Percentiles rank a stretch among this genome's conserved stretches.
Conservation (phyloP, 2,888 invertebrate genomes). For the Catocala fraxini region DNA sequence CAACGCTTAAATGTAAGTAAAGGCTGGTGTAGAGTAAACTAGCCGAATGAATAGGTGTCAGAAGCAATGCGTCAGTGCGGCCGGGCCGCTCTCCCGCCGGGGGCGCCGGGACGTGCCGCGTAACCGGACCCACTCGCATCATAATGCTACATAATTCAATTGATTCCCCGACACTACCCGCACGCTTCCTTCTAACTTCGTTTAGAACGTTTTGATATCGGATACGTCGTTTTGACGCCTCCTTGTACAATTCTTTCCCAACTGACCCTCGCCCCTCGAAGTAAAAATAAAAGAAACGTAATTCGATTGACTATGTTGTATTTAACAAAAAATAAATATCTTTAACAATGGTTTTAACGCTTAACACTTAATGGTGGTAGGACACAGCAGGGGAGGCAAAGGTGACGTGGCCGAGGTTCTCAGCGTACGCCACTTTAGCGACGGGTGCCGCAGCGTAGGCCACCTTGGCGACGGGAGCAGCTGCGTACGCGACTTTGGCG, state of each 20-base stretch:
- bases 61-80: slow-evolving; percentile 78
- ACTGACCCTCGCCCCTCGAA: slow-evolving; percentile 57
- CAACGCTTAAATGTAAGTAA: slow-evolving; percentile 47
- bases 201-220: slow-evolving; percentile 86
- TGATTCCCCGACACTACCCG: slow-evolving; percentile 86
- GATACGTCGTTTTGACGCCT: slow-evolving; percentile 83
- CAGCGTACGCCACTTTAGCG: slow-evolving; percentile 54
- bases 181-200: slow-evolving; percentile 85
- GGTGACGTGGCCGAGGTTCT: slow-evolving; percentile 64
- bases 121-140: slow-evolving; percentile 81
- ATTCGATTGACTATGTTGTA: slow-evolving; percentile 61
- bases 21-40: slow-evolving; percentile 66
- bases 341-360: slow-evolving; percentile 48
- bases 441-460: slow-evolving; percentile 48
- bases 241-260: slow-evolving; percentile 76
- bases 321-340: slow-evolving; percentile 73
- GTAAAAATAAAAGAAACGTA: slow-evolving; percentile 64
- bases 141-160: slow-evolving; percentile 87
- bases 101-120: slow-evolving; percentile 76
- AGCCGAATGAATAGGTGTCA: slow-evolving; percentile 83
- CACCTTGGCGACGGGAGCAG: slow-evolving; percentile 51
- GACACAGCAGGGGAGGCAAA: slow-evolving; percentile 75
- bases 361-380: slow-evolving; percentile 75
- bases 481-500: slow-evolving; percentile 61
- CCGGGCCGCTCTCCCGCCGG: slow-evolving; percentile 52